phyloP scores from a whole-genome alignment of 1,140 invertebrate species.

The Lepidurus couesii region DNA sequence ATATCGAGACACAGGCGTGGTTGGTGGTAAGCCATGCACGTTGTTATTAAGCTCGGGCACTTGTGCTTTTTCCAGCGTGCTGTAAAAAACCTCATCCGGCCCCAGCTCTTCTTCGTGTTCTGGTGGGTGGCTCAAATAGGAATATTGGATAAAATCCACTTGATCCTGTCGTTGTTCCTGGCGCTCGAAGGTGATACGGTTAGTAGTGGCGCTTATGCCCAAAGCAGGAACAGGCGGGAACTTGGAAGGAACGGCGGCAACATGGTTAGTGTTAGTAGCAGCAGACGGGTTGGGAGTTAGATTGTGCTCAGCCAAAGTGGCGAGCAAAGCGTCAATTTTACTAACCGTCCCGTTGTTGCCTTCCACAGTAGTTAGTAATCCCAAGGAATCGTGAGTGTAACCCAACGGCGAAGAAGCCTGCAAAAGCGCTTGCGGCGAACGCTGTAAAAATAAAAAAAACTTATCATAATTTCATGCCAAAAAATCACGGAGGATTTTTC shows the following conservation, averaged over 20 bases:
- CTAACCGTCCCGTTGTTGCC: conserved; percentile 12
- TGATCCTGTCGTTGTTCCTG: not conserved
- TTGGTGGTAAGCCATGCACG: conserved; percentile 14
- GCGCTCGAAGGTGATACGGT: not conserved
- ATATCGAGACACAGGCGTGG: not conserved
- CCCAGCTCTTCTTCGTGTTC: not conserved
- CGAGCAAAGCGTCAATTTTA: conserved; percentile 11
- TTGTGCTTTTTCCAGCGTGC: not conserved
- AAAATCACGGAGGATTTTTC: not conserved
- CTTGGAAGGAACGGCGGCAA: not conserved
- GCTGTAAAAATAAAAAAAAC: not conserved
- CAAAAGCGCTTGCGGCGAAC: conserved; percentile 17
- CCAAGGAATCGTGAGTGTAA: conserved; percentile 3
- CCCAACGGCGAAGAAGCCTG: not conserved
- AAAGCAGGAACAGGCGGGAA: no score
- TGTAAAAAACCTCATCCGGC: not conserved
- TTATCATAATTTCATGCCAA: not conserved
- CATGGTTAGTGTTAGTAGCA: conserved; percentile 16
- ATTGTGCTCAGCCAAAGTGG: not conserved
- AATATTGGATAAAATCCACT: not conserved
- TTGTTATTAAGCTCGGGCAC: conserved; percentile 10
- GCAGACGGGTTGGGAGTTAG: not conserved
- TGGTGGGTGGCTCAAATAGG: not conserved
- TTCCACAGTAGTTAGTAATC: conserved; percentile 13
- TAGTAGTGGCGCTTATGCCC: not conserved